phyloP scores from a whole-genome alignment of 92 coral and sea anemone species.

The Heteractis magnifica region DNA sequence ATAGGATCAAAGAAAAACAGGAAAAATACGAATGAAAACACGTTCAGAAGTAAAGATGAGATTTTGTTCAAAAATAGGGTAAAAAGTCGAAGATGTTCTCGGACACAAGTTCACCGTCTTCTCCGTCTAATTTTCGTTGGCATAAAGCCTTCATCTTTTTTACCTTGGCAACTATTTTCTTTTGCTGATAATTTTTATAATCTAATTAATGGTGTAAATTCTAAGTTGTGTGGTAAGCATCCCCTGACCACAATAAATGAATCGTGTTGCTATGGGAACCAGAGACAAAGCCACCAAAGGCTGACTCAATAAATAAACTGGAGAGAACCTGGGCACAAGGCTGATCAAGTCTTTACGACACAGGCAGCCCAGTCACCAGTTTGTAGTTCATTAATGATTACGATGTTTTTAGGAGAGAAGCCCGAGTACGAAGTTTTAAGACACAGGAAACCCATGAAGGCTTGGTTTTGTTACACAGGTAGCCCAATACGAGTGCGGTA shows the following conservation, averaged over 20 bases:
- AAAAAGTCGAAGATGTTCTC: neutral
- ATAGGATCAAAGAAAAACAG: neutral
- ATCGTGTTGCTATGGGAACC: neutral
- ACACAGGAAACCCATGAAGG: neutral
- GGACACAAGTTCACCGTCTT: neutral
- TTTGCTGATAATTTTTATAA: neutral
- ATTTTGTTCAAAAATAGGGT: neutral
- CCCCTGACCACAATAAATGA: neutral
- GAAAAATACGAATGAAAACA: neutral
- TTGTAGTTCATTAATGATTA: no score
- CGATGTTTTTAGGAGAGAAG: no score
- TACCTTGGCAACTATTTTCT: neutral
- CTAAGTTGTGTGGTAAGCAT: neutral
- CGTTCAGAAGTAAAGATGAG: neutral
- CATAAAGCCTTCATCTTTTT: neutral
- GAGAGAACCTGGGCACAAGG: no score
- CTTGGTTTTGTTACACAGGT: conserved; percentile 2
- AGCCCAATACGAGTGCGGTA: neutral
- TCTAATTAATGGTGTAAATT: neutral
- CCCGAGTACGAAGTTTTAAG: no score
- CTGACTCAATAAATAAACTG: no score
- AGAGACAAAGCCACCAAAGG: no score
- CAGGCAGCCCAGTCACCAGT: neutral
- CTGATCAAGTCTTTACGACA: no score
- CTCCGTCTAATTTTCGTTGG: no score